Conservation (phyloP, 2,888 invertebrate genomes). For the Dichetophora obliterata region DNA sequence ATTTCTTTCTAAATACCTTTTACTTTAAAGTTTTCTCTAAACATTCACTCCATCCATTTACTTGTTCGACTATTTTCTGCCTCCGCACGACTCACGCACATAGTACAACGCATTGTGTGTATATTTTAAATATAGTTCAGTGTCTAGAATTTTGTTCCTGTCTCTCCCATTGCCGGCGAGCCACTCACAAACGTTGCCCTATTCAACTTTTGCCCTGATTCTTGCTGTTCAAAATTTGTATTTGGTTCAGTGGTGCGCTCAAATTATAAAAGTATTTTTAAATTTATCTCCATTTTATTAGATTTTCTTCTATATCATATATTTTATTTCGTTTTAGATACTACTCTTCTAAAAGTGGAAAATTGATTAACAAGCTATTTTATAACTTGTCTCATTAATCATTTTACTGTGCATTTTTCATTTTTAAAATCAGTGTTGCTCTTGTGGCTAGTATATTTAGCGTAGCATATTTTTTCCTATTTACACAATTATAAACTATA, state of each 20-base stretch:
- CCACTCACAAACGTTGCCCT: slow-evolving; percentile 44
- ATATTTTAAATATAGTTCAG: slow-evolving; percentile 16
- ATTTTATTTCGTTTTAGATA: no score
- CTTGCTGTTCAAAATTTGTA: slow-evolving; percentile 22
- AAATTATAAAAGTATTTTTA: not conserved
- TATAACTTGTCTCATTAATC: not conserved
- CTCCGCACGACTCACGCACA: not conserved
- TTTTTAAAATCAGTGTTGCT: no score
- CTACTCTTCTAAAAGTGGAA: slow-evolving; percentile 6
- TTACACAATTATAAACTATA: no score
- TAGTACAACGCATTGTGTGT: not conserved
- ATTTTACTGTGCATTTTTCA: no score
- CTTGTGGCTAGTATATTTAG: no score
- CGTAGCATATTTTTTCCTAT: no score
- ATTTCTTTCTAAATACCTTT: not conserved
- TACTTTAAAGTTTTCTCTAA: not conserved
- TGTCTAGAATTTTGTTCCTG: not conserved
- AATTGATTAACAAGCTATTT: not conserved
- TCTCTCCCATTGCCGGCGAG: not conserved
- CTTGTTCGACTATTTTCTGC: not conserved
- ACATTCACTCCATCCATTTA: no score
- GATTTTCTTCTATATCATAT: not conserved
- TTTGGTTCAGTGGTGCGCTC: slow-evolving; percentile 12
- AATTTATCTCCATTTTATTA: slow-evolving; percentile 2
- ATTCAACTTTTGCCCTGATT: slow-evolving; percentile 51